A percentile compares a stretch with the other conserved stretches of the same genome.
Evolutionary conservation across 2,888 invertebrate genomes (phyloP).

Genomic region (Pilophorus perplexus): DNA sequence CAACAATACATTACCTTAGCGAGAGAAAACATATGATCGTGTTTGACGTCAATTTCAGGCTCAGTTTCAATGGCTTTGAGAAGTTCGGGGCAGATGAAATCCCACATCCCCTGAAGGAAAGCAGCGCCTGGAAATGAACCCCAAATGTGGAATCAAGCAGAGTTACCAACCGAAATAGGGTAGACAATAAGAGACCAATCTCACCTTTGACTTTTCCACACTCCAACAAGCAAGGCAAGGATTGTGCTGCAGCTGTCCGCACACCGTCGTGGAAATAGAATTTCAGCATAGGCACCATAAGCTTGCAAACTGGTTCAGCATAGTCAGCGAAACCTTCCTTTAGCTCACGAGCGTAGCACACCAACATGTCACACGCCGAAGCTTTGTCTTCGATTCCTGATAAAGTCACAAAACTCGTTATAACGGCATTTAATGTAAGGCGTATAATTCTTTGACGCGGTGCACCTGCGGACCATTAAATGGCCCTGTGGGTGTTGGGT

Average conservation of each 20-base stretch:
- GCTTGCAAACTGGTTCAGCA: slow-evolving; percentile 75
- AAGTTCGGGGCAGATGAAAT: slow-evolving; percentile 80
- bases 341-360: slow-evolving; percentile 89
- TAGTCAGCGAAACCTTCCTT: slow-evolving; percentile 78
- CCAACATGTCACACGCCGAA: slow-evolving; percentile 93
- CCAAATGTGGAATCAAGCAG: not conserved
- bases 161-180: not conserved
- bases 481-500: too few species aligned
- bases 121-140: slow-evolving; percentile 54
- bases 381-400: slow-evolving; percentile 89
- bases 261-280: slow-evolving; percentile 93
- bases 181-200: too few species aligned
- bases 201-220: slow-evolving; percentile 78
- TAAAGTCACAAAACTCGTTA: not conserved
- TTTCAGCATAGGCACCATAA: slow-evolving; percentile 86
- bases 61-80: slow-evolving; percentile 86
- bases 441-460: too few species aligned
- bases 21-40: slow-evolving; percentile 66
- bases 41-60: slow-evolving; percentile 82
- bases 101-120: slow-evolving; percentile 76
- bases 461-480: too few species aligned
- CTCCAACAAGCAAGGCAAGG: slow-evolving; percentile 81
- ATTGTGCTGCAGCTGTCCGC: slow-evolving; percentile 88
- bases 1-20: too few species aligned
- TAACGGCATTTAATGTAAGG: too few species aligned